A percentile compares a stretch with the other conserved stretches of the same genome.
These are phyloP conservation scores for Vultur gryphus DNA, from an alignment of 2,797 vertebrate genomes.

Conservation along the genomic window DNA sequence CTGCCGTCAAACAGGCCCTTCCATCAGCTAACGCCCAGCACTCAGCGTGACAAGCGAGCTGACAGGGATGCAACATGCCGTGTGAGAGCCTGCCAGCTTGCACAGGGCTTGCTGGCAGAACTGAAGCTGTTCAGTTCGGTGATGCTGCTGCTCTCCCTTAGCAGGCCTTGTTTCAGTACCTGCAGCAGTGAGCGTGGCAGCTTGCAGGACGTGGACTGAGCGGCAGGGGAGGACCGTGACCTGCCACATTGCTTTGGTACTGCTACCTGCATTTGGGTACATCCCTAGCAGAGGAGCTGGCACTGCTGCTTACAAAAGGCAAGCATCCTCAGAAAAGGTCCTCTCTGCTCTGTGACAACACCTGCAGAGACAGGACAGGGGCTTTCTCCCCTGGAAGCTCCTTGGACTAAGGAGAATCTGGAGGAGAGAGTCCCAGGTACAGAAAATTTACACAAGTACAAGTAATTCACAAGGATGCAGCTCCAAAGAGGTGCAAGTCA, in stretches of 20 bases:
- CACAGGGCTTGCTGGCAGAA: not conserved
- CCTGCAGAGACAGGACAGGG: not conserved
- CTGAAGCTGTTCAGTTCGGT: rapidly evolving
- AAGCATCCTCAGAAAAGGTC: not conserved
- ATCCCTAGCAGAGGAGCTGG: not conserved
- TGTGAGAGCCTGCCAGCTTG: not conserved
- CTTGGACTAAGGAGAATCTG: not conserved
- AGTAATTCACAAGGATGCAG: not conserved
- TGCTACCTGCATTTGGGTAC: not conserved
- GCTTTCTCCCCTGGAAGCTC: not conserved
- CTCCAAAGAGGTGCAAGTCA: not conserved
- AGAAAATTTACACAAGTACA: not conserved
- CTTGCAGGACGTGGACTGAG: not conserved
- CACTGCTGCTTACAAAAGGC: not conserved
- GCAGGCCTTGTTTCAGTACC: not conserved
- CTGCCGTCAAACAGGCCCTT: not conserved
- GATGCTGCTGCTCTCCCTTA: not conserved
- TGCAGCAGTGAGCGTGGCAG: rapidly evolving
- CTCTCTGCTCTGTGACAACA: not conserved
- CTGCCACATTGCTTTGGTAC: not conserved
- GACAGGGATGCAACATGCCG: not conserved
- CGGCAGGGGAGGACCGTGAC: not conserved
- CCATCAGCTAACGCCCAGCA: rapidly evolving
- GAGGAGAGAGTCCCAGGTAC: not conserved
- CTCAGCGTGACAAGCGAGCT: rapidly evolving